These are phyloP conservation scores for Orientallactaga bullata DNA, from an alignment of 2,113 vertebrate genomes.

Conservation along the genomic window DNA sequence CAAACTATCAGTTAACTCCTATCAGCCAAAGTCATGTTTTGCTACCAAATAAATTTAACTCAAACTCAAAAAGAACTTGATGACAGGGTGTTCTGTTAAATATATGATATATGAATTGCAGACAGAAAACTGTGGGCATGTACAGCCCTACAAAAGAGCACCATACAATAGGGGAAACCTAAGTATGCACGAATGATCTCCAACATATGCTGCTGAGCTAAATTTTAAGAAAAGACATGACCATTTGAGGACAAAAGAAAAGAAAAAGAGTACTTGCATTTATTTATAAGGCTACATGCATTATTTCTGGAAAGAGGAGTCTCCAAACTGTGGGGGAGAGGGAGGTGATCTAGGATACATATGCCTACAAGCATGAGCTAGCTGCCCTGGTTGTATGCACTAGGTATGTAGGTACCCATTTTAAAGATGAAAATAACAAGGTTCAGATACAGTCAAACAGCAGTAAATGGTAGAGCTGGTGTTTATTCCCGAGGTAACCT, in stretches of 20 bases:
- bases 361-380: background rate
- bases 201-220: background rate
- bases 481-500: background rate
- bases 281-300: background rate
- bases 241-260: background rate
- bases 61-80: background rate
- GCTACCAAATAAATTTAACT: background rate
- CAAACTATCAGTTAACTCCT: background rate
- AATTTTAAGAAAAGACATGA: background rate
- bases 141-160: background rate
- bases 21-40: slow-evolving; percentile 15
- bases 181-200: background rate
- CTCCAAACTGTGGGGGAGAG: background rate
- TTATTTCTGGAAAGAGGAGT: background rate
- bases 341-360: background rate
- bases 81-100: background rate
- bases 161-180: background rate
- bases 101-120: background rate
- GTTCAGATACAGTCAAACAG: background rate
- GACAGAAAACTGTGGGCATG: background rate
- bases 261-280: background rate
- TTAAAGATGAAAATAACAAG: background rate
- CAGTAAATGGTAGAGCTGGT: background rate
- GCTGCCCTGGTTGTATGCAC: background rate
- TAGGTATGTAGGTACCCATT: background rate